Percentiles rank a stretch among this genome's conserved stretches.
Evolutionary conservation across 2,888 invertebrate species (phyloP).

Genomic region (Microplitis deprimator): DNA sequence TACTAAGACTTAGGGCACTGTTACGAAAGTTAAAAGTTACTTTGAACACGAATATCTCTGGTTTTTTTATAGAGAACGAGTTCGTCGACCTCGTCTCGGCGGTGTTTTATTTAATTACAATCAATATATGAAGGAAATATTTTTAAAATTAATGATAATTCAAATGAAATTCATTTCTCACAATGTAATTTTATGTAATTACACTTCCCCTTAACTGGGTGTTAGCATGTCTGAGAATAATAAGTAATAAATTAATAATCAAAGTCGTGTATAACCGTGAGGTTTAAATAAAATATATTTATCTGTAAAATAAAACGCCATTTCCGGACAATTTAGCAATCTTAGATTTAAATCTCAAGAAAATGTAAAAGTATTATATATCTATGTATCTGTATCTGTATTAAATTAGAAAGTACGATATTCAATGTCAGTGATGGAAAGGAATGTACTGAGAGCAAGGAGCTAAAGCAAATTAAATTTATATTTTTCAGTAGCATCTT

Average conservation of each 20-base stretch:
- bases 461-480: slow-evolving; percentile 2
- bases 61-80: background rate
- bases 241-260: no score
- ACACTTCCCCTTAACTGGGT: background rate
- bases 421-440: slow-evolving; percentile 29
- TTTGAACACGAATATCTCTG: background rate
- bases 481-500: slow-evolving; percentile 7
- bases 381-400: background rate
- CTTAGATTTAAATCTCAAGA: slow-evolving; percentile 6
- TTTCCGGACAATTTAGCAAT: slow-evolving; percentile 32
- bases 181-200: background rate
- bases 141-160: background rate
- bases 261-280: background rate
- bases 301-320: slow-evolving; percentile 5
- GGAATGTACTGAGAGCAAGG: background rate
- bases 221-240: background rate
- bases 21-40: background rate
- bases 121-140: background rate
- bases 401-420: slow-evolving; percentile 21
- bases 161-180: background rate
- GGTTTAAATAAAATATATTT: background rate
- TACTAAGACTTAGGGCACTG: background rate
- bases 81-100: background rate
- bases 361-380: background rate
- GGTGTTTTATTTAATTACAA: background rate